Base-by-base conservation (phyloP, 2,797 vertebrate genomes). In the Tragopan temminckii region DNA sequence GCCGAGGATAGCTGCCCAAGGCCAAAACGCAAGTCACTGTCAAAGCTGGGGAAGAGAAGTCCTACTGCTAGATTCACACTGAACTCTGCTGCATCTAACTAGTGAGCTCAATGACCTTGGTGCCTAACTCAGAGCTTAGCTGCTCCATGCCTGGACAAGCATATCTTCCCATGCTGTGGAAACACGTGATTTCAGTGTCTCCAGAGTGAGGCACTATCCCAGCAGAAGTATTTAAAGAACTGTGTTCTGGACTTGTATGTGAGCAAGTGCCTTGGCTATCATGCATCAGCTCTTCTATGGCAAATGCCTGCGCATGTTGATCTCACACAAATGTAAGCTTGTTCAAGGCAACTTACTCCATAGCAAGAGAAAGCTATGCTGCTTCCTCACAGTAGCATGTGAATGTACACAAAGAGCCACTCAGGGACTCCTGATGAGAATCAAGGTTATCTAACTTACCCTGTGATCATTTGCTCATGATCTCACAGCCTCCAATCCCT, bases 171-270 rank as follows among this genome's bases (percentile, higher is more conserved):
- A 7, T 40, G 52, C 68, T 67, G 27, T 31, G 46, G 23, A 62
- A 81, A 36, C 66, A 3, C 0, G 0, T 36, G 42, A 48, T 24
- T 57, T 45, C 5, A 0, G 36, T 29, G 42, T 24, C 64, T 58
- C 72, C 12, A 1, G 33, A 71, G 71, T 1, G 24, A 70, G 45
- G n/a, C n/a, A 38, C 0, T 16, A 11, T 10, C 63, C 64, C 79
- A 68, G 76, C 5, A 1, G 75, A 74, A 24, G 64, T 53, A 64
- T 8, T 53, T 42, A 9, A 33, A 35, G 31, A 86, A 43, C 1
- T 5, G 42, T 52, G 42, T 11, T 48, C 29, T 31, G 36, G 40
- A 80, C 11, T 48, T 21, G 19, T 2, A 40, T 1, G 5, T 42
- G 45, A 77, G 59, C 52, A 48, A 75, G 53, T 7, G 42, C 62